A percentile compares a stretch with the other conserved stretches of the same genome.
Evolutionary conservation across 2,113 vertebrate genomes (phyloP).

Genomic region (Mohoua ochrocephala): DNA sequence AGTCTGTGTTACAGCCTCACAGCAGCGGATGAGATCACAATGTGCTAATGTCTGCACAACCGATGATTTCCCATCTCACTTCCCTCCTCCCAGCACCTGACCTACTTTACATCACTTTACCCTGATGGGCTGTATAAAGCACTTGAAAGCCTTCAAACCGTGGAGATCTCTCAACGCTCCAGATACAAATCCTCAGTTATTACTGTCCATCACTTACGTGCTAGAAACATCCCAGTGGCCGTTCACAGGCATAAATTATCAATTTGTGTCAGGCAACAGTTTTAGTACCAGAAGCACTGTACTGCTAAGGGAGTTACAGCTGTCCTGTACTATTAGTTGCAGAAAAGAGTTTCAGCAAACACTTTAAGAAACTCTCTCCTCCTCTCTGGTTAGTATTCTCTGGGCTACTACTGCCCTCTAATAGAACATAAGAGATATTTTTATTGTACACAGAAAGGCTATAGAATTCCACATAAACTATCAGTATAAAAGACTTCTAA

Average conservation of each 20-base stretch:
- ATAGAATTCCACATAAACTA: background rate
- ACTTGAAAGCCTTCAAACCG: background rate
- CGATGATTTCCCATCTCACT: background rate
- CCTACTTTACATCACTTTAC: slow-evolving; percentile 53
- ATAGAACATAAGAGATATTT: background rate
- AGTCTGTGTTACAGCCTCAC: slow-evolving; percentile 9
- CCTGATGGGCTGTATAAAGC: background rate
- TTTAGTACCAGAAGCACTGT: background rate
- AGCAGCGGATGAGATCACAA: slow-evolving; percentile 42
- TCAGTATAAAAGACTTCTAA: background rate
- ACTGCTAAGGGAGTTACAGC: background rate
- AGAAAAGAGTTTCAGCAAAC: background rate
- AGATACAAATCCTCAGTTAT: slow-evolving; percentile 15
- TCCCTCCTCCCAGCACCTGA: slow-evolving; percentile 8
- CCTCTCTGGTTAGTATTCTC: background rate
- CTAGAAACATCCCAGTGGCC: background rate
- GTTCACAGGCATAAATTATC: slow-evolving; percentile 5
- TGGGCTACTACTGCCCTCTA: background rate
- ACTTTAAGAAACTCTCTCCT: background rate
- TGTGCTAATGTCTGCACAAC: slow-evolving; percentile 41
- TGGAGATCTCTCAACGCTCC: background rate
- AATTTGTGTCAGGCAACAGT: background rate
- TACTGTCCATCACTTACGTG: background rate
- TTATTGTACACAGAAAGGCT: background rate
- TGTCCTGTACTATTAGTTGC: background rate